Evolutionary conservation across 2,113 vertebrate genomes (phyloP).

Genomic region (Campylomormyrus tamandua): DNA sequence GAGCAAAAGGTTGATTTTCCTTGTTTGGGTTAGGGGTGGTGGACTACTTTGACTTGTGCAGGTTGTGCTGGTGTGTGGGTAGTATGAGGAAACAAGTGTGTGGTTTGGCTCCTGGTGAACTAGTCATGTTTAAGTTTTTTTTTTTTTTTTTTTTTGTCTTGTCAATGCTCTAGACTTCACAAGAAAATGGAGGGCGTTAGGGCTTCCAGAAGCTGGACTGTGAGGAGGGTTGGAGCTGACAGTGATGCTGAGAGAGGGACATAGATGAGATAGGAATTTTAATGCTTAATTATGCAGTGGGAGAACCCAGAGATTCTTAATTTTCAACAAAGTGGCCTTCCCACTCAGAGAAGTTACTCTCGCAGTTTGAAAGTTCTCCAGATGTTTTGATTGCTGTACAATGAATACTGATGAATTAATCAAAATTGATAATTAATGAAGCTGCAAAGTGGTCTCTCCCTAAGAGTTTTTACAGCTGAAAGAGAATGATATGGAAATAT

Average conservation of each 20-base stretch:
- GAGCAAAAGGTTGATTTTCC: slow-evolving; percentile 60
- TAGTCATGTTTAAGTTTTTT: slow-evolving; percentile 40
- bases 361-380: slow-evolving; percentile 48
- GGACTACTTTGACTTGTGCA: slow-evolving; percentile 23
- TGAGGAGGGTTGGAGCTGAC: slow-evolving; percentile 13
- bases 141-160: not conserved
- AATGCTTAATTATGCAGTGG: slow-evolving; percentile 49
- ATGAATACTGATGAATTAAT: not conserved
- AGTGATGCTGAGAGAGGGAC: slow-evolving; percentile 30
- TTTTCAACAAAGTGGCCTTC: slow-evolving; percentile 54
- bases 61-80: slow-evolving; percentile 29
- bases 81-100: slow-evolving; percentile 41
- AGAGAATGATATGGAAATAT: not conserved
- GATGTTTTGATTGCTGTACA: slow-evolving; percentile 27
- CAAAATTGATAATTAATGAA: not conserved
- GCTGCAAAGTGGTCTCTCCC: slow-evolving; percentile 23
- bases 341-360: slow-evolving; percentile 1
- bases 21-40: slow-evolving; percentile 23
- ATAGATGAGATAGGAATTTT: slow-evolving; percentile 48
- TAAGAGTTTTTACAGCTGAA: not conserved
- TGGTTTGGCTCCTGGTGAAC: slow-evolving; percentile 25
- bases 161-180: slow-evolving; percentile 1
- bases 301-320: slow-evolving; percentile 45
- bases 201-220: slow-evolving; percentile 16
- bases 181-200: slow-evolving; percentile 29